A percentile compares a stretch with the other conserved stretches of the same genome.
These are phyloP conservation scores for Platycheirus rosarum DNA, from an alignment of 2,888 invertebrate species.

Conservation along the genomic window DNA sequence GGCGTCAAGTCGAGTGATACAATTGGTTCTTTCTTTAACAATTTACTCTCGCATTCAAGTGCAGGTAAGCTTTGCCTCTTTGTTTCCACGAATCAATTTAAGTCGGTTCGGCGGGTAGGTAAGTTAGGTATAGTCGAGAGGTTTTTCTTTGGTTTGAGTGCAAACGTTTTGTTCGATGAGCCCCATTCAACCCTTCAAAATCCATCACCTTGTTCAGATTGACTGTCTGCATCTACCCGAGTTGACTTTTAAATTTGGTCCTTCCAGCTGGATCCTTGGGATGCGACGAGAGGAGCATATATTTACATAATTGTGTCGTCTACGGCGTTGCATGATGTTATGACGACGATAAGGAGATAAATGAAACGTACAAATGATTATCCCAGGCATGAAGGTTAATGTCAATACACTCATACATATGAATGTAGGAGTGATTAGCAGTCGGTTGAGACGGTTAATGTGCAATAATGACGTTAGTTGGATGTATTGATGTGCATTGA, in stretches of 20 bases:
- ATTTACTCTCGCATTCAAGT: constrained; percentile 81
- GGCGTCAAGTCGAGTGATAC: constrained; percentile 77
- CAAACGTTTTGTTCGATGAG: constrained; percentile 37
- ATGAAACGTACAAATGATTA: constrained; percentile 62
- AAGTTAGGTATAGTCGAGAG: constrained; percentile 47
- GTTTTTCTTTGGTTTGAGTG: constrained; percentile 54
- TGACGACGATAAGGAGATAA: constrained; percentile 31
- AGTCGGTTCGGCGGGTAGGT: not conserved
- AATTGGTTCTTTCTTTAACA: constrained; percentile 82
- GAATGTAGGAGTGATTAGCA: constrained; percentile 57
- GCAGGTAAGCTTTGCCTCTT: constrained; percentile 78
- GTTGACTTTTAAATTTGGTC: constrained; percentile 58
- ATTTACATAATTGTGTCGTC: constrained; percentile 69
- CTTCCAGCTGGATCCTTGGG: constrained; percentile 18
- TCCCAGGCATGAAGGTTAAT: constrained; percentile 54
- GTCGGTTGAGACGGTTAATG: constrained; percentile 37
- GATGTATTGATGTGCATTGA: not conserved
- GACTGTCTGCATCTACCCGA: constrained; percentile 24
- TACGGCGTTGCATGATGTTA: constrained; percentile 23
- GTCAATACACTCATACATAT: constrained; percentile 38
- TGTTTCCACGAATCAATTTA: constrained; percentile 15
- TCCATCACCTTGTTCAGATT: not conserved
- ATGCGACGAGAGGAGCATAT: constrained; percentile 21
- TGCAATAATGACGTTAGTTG: constrained; percentile 30
- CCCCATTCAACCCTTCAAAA: not conserved